Evolutionary conservation across 2,797 vertebrate genomes (phyloP).

Genomic region (Scleropages formosus): DNA sequence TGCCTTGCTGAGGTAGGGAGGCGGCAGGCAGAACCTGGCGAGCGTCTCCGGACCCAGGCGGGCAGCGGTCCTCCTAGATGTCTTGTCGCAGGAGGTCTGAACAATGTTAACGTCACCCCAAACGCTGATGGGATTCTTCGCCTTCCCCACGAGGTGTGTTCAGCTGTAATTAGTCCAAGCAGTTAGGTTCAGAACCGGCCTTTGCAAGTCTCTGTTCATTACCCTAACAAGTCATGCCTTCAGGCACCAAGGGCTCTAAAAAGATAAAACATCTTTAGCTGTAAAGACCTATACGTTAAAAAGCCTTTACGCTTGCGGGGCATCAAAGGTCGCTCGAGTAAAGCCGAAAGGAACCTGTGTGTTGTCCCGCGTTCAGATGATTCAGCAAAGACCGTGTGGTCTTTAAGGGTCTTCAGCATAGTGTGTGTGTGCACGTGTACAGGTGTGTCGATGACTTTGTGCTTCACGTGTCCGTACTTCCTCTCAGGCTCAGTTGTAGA

Average conservation of each 20-base stretch:
- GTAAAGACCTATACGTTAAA: neutral
- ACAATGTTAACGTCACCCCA: neutral
- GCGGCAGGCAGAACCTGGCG: neutral
- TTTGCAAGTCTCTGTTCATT: constrained; percentile 1
- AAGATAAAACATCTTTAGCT: constrained; percentile 17
- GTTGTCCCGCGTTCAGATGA: no score
- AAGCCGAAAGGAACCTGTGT: no score
- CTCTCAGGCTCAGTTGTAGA: no score
- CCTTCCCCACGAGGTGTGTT: neutral
- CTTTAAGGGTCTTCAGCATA: no score
- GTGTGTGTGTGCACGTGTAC: no score
- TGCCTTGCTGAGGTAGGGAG: neutral
- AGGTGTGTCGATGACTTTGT: no score
- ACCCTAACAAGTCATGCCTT: constrained; percentile 7
- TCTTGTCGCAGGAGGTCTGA: neutral
- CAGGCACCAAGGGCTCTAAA: neutral
- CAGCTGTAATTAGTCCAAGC: constrained; percentile 16
- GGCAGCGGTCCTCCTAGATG: neutral
- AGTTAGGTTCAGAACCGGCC: neutral
- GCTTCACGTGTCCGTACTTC: no score
- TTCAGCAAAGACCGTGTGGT: no score
- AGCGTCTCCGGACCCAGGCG: neutral
- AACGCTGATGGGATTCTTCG: neutral
- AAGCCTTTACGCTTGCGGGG: no score
- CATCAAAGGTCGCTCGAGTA: no score